Percentiles rank a stretch among this genome's conserved stretches.
These are phyloP conservation scores for Battus philenor DNA, from an alignment of 1,140 invertebrate genomes.

Conservation along the genomic window DNA sequence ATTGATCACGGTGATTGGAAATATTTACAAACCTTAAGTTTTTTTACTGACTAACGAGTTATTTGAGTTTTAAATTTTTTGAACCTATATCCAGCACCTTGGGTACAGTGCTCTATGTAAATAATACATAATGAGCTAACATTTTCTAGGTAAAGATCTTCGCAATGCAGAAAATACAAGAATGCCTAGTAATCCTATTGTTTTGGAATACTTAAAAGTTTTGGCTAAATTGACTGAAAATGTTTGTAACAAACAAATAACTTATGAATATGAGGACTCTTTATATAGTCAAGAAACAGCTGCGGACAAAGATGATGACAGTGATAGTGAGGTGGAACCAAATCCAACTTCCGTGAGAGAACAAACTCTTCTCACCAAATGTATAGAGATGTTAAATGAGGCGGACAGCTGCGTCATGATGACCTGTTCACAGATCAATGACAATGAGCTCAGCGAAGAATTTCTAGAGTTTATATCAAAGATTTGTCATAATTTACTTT, in stretches of 20 bases:
- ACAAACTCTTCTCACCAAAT: conserved; percentile 50
- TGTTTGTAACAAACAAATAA: conserved; percentile 67
- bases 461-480: conserved; percentile 82
- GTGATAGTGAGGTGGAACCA: conserved; percentile 71
- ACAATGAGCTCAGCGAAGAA: conserved; percentile 76
- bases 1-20: too few species aligned
- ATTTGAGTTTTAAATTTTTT: too few species aligned
- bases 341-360: conserved; percentile 57
- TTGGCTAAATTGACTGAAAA: conserved; percentile 66
- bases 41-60: too few species aligned
- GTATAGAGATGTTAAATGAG: conserved; percentile 80
- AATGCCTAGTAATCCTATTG: conserved; percentile 50
- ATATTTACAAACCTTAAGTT: too few species aligned
- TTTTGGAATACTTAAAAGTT: conserved; percentile 61
- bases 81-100: too few species aligned
- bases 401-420: conserved; percentile 77
- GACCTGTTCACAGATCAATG: conserved; percentile 78
- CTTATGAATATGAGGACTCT: conserved; percentile 57
- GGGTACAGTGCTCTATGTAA: too few species aligned
- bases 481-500: conserved; percentile 86
- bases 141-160: conserved; percentile 45
- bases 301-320: conserved; percentile 68
- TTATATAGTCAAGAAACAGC: conserved; percentile 69
- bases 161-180: conserved; percentile 46
- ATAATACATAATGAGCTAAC: too few species aligned